Conservation (phyloP, 92 coral and sea anemone species). For the Anthopleura xanthogrammica region DNA sequence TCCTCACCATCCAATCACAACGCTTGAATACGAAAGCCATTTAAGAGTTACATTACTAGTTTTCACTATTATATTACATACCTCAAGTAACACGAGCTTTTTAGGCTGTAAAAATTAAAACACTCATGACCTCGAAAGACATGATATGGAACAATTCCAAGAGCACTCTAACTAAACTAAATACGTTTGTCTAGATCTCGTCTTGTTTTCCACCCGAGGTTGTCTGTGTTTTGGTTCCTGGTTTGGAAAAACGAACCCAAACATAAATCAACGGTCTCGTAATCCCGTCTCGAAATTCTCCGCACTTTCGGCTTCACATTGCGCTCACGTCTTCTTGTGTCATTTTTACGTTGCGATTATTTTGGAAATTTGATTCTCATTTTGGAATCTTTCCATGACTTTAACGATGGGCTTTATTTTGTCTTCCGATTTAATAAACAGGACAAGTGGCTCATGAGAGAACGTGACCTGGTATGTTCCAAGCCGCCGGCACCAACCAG, state of each 20-base stretch:
- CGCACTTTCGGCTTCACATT: background rate
- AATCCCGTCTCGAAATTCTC: background rate
- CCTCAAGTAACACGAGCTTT: background rate
- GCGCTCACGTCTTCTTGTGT: background rate
- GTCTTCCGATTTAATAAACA: background rate
- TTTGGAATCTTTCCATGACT: constrained; percentile 1
- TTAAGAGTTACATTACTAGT: background rate
- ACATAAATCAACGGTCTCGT: background rate
- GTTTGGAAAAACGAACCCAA: constrained; percentile 19
- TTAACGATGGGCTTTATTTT: background rate
- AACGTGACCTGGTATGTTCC: background rate
- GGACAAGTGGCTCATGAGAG: background rate
- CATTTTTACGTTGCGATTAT: background rate
- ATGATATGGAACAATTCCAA: constrained; percentile 14
- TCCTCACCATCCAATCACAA: background rate
- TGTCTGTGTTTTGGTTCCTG: constrained; percentile 35
- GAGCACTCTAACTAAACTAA: background rate
- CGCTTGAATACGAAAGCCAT: background rate
- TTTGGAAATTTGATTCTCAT: background rate
- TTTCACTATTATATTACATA: background rate
- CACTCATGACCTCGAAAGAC: background rate
- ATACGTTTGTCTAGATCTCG: background rate
- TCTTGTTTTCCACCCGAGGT: constrained; percentile 2
- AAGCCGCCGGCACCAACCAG: background rate
- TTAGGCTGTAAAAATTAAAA: background rate